These are phyloP conservation scores for Tragelaphus strepsiceros DNA, from an alignment of 2,113 vertebrate species.

Conservation along the genomic window DNA sequence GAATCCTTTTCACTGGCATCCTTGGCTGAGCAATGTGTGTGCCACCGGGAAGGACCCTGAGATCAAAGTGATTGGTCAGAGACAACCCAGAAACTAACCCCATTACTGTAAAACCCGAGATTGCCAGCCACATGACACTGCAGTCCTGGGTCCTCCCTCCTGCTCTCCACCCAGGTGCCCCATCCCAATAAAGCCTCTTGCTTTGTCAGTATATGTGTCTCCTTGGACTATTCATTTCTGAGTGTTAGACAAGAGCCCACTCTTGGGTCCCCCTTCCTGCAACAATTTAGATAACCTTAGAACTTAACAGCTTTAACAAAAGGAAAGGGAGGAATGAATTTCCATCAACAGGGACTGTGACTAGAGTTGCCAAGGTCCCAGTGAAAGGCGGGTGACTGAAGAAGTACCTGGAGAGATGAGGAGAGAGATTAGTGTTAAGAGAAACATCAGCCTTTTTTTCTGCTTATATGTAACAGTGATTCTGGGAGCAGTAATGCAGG, in stretches of 20 bases:
- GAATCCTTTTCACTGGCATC: neutral
- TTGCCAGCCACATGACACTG: neutral
- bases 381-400: neutral
- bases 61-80: neutral
- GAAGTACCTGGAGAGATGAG: neutral
- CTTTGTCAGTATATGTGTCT: neutral
- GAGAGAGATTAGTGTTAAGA: neutral
- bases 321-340: neutral
- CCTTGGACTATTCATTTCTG: neutral
- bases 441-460: neutral
- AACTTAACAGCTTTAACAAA: neutral
- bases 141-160: neutral
- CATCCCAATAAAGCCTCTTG: neutral
- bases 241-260: neutral
- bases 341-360: neutral
- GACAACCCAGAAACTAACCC: neutral
- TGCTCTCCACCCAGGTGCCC: neutral
- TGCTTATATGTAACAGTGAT: neutral
- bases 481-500: neutral
- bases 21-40: neutral
- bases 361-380: neutral
- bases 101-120: neutral
- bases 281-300: neutral
- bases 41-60: neutral
- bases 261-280: neutral